Percentiles rank a stretch among this genome's conserved stretches.
Conservation (phyloP, 2,888 invertebrate genomes). For the Neoaliturus tenellus region DNA sequence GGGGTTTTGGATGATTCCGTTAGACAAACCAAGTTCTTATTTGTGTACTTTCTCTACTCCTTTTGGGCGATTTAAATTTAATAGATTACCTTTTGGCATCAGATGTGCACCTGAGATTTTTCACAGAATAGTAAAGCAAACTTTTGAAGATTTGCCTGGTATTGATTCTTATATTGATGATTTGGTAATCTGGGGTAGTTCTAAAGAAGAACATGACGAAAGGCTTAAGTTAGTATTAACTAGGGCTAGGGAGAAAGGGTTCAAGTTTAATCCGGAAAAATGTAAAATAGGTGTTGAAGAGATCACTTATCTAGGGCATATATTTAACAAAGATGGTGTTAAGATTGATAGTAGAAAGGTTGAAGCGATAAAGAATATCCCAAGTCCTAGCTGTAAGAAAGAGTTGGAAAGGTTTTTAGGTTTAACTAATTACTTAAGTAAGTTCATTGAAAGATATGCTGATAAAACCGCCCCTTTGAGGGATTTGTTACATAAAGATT, state of each 20-base stretch:
- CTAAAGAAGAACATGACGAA: conserved; percentile 67
- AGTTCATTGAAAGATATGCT: conserved; percentile 51
- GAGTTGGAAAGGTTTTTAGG: conserved; percentile 58
- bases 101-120: conserved; percentile 61
- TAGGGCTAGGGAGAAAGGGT: conserved; percentile 64
- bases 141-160: conserved; percentile 58
- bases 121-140: conserved; percentile 58
- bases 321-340: conserved; percentile 64
- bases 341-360: conserved; percentile 63
- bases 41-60: conserved; percentile 64
- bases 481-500: conserved; percentile 65
- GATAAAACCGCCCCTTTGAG: conserved; percentile 56
- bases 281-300: conserved; percentile 62
- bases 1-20: conserved; percentile 65
- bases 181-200: conserved; percentile 60
- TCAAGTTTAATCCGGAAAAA: conserved; percentile 68
- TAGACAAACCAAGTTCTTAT: conserved; percentile 61
- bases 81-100: conserved; percentile 64
- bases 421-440: conserved; percentile 52
- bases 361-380: conserved; percentile 62
- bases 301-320: conserved; percentile 67
- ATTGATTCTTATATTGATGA: conserved; percentile 57
- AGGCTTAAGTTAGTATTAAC: conserved; percentile 65
- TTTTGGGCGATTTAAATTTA: conserved; percentile 64
- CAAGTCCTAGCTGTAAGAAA: conserved; percentile 63